phyloP scores from a whole-genome alignment of 1,140 invertebrate species.

The Micrasema minimum region DNA sequence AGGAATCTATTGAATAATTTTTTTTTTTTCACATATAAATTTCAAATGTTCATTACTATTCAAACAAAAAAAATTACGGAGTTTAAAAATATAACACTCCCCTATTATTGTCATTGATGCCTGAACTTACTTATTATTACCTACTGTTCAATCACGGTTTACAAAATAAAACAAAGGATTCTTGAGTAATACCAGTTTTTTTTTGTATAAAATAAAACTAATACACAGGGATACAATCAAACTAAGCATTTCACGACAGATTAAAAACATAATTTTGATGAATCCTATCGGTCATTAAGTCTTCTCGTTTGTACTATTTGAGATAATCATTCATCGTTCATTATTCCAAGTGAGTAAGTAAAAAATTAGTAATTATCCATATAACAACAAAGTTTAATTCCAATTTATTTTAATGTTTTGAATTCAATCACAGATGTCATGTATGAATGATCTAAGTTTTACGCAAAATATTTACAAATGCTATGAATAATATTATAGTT shows the following conservation, averaged over 20 bases:
- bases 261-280: slow-evolving; percentile 52
- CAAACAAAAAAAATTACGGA: too few relatives aligned
- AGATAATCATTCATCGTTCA: slow-evolving; percentile 60
- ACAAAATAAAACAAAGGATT: too few relatives aligned
- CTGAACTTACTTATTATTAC: too few relatives aligned
- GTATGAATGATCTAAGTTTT: slow-evolving; percentile 51
- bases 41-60: too few relatives aligned
- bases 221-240: slow-evolving; percentile 69
- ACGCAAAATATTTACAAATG: slow-evolving; percentile 52
- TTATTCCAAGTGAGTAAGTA: slow-evolving; percentile 59
- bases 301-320: slow-evolving; percentile 71
- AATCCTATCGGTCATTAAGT: slow-evolving; percentile 62
- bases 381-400: slow-evolving; percentile 50
- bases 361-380: slow-evolving; percentile 58
- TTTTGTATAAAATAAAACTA: slow-evolving; percentile 69
- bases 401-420: slow-evolving; percentile 57
- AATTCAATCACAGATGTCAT: slow-evolving; percentile 60
- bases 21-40: too few relatives aligned
- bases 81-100: too few relatives aligned
- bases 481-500: slow-evolving; percentile 46
- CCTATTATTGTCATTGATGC: too few relatives aligned
- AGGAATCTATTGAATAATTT: too few relatives aligned
- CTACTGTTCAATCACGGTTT: too few relatives aligned
- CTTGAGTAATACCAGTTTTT: slow-evolving; percentile 51
- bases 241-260: slow-evolving; percentile 62